Evolutionary conservation across 1,140 invertebrate species (phyloP), one percentile per base, ranked within the genome.

Genomic region (Drosophila arizonae): DNA sequence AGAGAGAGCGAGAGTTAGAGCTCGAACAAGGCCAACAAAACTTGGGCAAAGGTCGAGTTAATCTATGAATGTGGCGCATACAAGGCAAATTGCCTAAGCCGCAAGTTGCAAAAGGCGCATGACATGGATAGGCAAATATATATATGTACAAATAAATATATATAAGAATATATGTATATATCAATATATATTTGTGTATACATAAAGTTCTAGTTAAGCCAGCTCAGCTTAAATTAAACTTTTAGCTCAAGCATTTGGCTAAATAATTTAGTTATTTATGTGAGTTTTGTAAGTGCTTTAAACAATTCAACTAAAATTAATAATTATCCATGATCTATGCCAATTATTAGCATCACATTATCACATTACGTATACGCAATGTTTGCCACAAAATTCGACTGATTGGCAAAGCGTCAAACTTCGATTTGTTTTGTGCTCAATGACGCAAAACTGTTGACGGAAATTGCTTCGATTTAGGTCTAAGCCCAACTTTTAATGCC

Each of bases 1-100:
- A 17, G 39, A 28, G 30, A 48, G 24, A 55, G 50, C 43, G 36
- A 41, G 4, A 8, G 28, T 6, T 17, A 8, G 43, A 17, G 10
- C 8, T 5, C n/a, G 46, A 13, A 17, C 36, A 36, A 55, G 56
- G 60, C 36, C 54, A 54, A 30, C 43, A 67, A 69, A 61, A 78
- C 54, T 67, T 76, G 68, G 63, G 57, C 84, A 74, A 73, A 79
- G 81, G 81, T 85, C 69, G 77, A 80, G 61, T 85, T 84, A 80
- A 84, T 84, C 80, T 74, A 71, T 61, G 81, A 52, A 21, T 70
- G 28, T 48, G 43, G 43, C 26, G 43, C 26, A 57, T 62, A 56
- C 62, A 69, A 58, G 28, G 28, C 70, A 62, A 73, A 78, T 72
- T 61, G 61, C 24, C 33, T 48, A 28, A 15, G 15, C 43, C 43